Conservation (phyloP, 2,888 invertebrate genomes). For the Dendrolimus pini region DNA sequence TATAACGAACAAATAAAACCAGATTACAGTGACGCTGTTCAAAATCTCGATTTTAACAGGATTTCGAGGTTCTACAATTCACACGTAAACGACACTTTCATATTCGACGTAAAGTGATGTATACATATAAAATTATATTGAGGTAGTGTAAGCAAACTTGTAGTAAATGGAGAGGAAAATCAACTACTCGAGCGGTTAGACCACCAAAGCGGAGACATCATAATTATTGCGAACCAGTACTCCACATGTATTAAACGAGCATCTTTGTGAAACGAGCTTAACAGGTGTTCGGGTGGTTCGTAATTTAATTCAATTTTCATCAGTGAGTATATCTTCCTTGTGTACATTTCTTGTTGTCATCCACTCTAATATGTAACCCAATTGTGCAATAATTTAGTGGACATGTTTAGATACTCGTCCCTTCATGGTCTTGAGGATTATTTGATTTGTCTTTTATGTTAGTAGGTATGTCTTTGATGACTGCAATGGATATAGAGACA, state of each 20-base stretch:
- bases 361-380: too few relatives aligned
- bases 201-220: constrained; percentile 34
- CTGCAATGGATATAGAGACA: too few relatives aligned
- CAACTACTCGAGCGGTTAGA: constrained; percentile 22
- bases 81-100: background rate
- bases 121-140: constrained; percentile 4
- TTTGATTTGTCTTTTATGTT: too few relatives aligned
- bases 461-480: too few relatives aligned
- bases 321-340: too few relatives aligned
- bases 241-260: background rate
- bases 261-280: background rate
- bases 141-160: background rate
- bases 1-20: too few relatives aligned
- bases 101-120: constrained; percentile 5
- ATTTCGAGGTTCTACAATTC: background rate
- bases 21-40: background rate
- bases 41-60: background rate
- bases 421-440: too few relatives aligned
- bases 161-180: constrained; percentile 13
- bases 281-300: constrained; percentile 1
- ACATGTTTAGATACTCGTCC: too few relatives aligned
- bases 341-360: too few relatives aligned
- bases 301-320: background rate
- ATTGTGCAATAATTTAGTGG: too few relatives aligned
- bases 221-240: constrained; percentile 22